Evolutionary conservation across 2,113 vertebrate genomes (phyloP), one percentile per base, ranked within the genome.

Genomic region (Prinia subflava): DNA sequence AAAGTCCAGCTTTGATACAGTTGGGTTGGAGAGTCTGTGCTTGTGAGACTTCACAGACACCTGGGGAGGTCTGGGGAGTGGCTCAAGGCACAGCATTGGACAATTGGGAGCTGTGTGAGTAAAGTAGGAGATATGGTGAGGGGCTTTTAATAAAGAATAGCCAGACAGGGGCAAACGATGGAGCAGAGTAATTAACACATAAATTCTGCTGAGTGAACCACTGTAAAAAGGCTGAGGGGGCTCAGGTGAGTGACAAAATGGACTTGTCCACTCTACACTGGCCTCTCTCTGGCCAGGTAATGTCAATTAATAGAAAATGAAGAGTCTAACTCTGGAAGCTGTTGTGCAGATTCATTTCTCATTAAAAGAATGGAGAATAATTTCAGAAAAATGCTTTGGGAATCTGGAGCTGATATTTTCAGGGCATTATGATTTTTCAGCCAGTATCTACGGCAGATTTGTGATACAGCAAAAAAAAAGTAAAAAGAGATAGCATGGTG

Each of bases 61-160:
- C 60, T 77, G 85, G 33, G 53, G n/a, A 76, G 22, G 3, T 16
- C 15, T 39, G 52, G 39, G 13, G 68, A 21, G 21, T 19, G n/a
- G 50, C 46, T 68, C 67, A 33, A 56, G n/a, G 64, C 53, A 35
- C 53, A 65, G 21, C 7, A 8, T 7, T 13, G n/a, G 44, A 20
- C 30, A 24, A 0, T 0, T 52, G 42, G 55, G 89, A 84, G 46
- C 46, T 55, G 7, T 6, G 7, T 10, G 39, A 31, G 10, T 49
- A 62, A 41, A 64, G 55, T 2, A 62, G 15, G 50, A 85, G n/a
- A 79, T 49, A 13, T 0, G 1, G 8, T 11, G 6, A 19, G 35
- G 13, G 24, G 18, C 19, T 83, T 50, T 76, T 53, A 22, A 56
- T 60, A 35, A 52, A 41, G 46, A 41, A 53, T n/a, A 68, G 24